Evolutionary conservation across 2,888 invertebrate species (phyloP).

Genomic region (Frankliniella intonsa): DNA sequence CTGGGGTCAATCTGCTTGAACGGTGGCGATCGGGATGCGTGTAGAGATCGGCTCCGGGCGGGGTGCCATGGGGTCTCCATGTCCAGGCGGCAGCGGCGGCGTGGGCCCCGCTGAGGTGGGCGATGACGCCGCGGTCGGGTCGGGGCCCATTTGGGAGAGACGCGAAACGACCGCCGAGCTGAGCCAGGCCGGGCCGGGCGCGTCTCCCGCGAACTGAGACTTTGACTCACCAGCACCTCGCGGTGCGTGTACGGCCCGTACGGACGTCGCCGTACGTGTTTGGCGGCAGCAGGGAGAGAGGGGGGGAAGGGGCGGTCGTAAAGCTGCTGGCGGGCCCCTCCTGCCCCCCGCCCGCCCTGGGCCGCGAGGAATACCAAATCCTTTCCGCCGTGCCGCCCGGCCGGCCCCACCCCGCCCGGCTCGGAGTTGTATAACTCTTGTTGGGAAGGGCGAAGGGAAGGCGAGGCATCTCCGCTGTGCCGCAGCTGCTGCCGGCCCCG

Average conservation of each 20-base stretch:
- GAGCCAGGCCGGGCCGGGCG: not conserved
- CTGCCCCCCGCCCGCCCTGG: no score
- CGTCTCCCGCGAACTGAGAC: not conserved
- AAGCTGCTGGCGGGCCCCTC: no score
- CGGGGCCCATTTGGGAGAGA: no score
- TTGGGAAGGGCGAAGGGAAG: no score
- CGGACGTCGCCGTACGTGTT: no score
- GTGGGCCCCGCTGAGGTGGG: not conserved
- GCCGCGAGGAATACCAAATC: no score
- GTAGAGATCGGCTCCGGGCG: not conserved
- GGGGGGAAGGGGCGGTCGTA: not conserved
- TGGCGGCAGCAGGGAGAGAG: not conserved
- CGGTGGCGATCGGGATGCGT: not conserved
- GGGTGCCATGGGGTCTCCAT: not conserved
- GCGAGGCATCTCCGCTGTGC: no score
- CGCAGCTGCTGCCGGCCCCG: not conserved
- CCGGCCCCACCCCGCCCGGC: no score
- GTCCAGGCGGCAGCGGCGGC: not conserved
- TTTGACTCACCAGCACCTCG: not conserved
- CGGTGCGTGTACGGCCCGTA: not conserved
- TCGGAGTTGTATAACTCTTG: no score
- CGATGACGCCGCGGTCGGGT: no score
- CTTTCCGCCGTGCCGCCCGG: no score
- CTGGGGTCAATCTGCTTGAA: not conserved
- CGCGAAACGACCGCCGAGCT: no score